Base-by-base conservation (phyloP, 37 sponge, comb jelly and placozoan species). In the Diacarnus erythraeanus region DNA sequence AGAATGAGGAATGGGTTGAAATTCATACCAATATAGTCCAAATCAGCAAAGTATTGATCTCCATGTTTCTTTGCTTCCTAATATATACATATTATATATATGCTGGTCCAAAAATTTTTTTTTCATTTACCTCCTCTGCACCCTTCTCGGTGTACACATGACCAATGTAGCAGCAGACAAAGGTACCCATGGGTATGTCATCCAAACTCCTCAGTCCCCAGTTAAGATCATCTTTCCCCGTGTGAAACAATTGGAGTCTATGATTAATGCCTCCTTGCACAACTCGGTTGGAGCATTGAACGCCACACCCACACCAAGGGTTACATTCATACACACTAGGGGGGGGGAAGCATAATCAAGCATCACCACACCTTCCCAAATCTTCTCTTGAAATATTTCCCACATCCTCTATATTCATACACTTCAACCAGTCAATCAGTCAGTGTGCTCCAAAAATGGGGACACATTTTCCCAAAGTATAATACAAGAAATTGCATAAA, bases 1-100 rank as follows among this genome's bases (percentile, higher is more conserved):
- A n/a, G n/a, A n/a, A n/a, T n/a, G n/a, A n/a, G n/a, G n/a, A n/a
- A n/a, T n/a, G n/a, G n/a, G n/a, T n/a, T n/a, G n/a, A n/a, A n/a
- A n/a, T n/a, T 22, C 82, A 80, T 69, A 96, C 95, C 97, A 57
- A 97, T 86, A 72, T 94, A 93, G 60, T 97, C 97, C 74, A 97
- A 47, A 22, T 97, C 97, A 0, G 95, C 97, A 59, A 92, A 70
- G 42, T 94, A 97, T n/a, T 92, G 86, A 61, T 97, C 97, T 34
- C 92, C 94, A 73, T 72, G 69, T 1, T 10, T 30, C 0, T 29
- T 31, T 30, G 65, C 86, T 33, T 56, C 38, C 86, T 85, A 38
- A 22, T 10, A 17, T 54, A 20, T n/a, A 20, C 56, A 54, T 54
- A 54, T 54, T 54, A 54, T 54, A n/a, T n/a, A n/a, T n/a, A n/a